Evolutionary conservation across 2,113 vertebrate species (phyloP).

Genomic region (Pseudopodoces humilis): DNA sequence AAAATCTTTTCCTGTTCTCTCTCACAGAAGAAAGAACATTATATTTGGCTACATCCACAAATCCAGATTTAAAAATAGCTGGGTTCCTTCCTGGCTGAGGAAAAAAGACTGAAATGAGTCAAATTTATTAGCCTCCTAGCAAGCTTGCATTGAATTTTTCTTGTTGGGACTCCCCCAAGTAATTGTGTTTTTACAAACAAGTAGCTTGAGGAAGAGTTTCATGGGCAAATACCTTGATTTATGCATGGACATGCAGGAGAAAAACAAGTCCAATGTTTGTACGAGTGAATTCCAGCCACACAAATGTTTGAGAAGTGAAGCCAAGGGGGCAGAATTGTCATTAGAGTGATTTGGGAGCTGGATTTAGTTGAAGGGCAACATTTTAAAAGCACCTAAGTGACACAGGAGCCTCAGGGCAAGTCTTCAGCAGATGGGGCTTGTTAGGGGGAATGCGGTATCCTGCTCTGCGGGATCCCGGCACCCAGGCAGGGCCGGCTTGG

Average conservation of each 20-base stretch:
- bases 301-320: not conserved
- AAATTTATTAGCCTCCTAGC: conserved; percentile 38
- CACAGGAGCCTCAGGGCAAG: conserved; percentile 21
- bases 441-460: not conserved
- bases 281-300: not conserved
- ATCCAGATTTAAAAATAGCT: conserved; percentile 65
- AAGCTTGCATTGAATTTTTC: conserved; percentile 27
- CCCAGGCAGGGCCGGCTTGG: not conserved
- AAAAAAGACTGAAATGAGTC: conserved; percentile 40
- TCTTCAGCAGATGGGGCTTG: conserved; percentile 24
- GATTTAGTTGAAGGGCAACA: conserved; percentile 42
- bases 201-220: not conserved
- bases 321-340: conserved; percentile 19
- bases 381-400: conserved; percentile 56
- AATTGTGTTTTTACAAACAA: conserved; percentile 1
- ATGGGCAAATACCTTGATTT: conserved; percentile 20
- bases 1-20: conserved; percentile 67
- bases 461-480: not conserved
- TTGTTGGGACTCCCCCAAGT: conserved; percentile 10
- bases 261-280: not conserved
- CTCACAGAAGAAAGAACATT: conserved; percentile 52
- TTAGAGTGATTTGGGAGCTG: conserved; percentile 16
- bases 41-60: conserved; percentile 47
- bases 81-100: conserved; percentile 60
- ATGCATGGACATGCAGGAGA: not conserved